phyloP scores from a whole-genome alignment of 2,888 invertebrate species.

The Acleris literana region DNA sequence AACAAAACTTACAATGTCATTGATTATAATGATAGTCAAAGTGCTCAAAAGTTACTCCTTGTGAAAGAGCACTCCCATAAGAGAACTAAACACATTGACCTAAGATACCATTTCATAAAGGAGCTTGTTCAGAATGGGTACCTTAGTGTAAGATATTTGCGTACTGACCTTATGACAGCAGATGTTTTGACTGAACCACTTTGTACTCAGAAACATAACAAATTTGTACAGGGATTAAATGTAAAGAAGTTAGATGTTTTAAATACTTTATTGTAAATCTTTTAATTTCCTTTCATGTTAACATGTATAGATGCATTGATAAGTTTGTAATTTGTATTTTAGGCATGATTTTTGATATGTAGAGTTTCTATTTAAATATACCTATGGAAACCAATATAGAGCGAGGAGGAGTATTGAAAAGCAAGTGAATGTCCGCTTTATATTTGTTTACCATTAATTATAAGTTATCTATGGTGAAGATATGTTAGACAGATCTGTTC shows the following conservation, averaged over 20 bases:
- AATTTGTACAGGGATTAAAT: conserved; percentile 2
- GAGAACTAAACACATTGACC: conserved; percentile 6
- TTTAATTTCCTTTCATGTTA: too few relatives aligned
- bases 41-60: neutral
- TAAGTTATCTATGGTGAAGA: too few relatives aligned
- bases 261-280: too few relatives aligned
- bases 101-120: conserved; percentile 5
- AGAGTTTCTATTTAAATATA: too few relatives aligned
- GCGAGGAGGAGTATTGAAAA: too few relatives aligned
- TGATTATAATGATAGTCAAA: neutral
- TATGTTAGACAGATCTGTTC: too few relatives aligned
- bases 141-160: conserved; percentile 17
- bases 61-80: conserved; percentile 7
- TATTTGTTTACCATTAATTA: too few relatives aligned
- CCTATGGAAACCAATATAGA: too few relatives aligned
- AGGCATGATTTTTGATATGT: too few relatives aligned
- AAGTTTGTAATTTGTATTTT: too few relatives aligned
- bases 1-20: conserved; percentile 4
- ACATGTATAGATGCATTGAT: too few relatives aligned
- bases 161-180: conserved; percentile 4
- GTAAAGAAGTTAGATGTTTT: neutral
- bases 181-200: conserved; percentile 13
- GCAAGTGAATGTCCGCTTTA: too few relatives aligned
- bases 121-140: neutral
- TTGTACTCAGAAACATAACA: conserved; percentile 8